phyloP scores from a whole-genome alignment of 2,888 invertebrate genomes.

The Archaeoteleia sp. region DNA sequence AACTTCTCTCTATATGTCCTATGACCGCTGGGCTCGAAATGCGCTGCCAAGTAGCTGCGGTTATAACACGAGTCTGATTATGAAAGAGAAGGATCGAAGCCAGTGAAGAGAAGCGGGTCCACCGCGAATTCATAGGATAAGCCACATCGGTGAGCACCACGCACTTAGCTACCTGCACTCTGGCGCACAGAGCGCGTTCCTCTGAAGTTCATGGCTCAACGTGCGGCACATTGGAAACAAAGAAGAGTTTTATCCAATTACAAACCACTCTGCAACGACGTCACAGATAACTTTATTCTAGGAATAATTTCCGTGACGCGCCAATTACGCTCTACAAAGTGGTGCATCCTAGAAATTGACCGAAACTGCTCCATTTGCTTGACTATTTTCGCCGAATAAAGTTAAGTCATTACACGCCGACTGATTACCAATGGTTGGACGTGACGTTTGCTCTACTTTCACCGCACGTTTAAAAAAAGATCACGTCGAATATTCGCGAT shows the following conservation, averaged over 20 bases:
- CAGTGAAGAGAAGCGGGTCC: not conserved
- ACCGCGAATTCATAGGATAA: constrained; percentile 26
- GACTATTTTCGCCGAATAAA: constrained; percentile 35
- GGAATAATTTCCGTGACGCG: constrained; percentile 24
- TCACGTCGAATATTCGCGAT: constrained; percentile 19
- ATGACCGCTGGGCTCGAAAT: not conserved
- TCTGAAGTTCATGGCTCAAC: constrained; percentile 25
- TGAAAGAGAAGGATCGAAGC: constrained; percentile 27
- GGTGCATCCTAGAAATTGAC: constrained; percentile 9
- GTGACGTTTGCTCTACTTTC: constrained; percentile 31
- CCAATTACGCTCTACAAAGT: constrained; percentile 25
- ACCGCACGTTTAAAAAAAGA: constrained; percentile 20
- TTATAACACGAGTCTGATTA: constrained; percentile 36
- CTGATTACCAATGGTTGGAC: constrained; percentile 35
- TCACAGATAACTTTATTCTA: constrained; percentile 24
- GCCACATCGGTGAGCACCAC: constrained; percentile 23
- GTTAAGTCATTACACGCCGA: constrained; percentile 44
- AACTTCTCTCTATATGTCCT: no score
- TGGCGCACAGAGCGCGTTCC: constrained; percentile 3
- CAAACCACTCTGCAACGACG: constrained; percentile 16
- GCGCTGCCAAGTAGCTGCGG: constrained; percentile 27
- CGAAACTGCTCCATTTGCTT: constrained; percentile 21
- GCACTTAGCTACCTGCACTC: constrained; percentile 27
- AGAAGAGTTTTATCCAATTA: constrained; percentile 34
- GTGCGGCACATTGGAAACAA: constrained; percentile 28